Base-by-base conservation (phyloP, 1,140 invertebrate genomes). In the Hylaeus anthracinus region DNA sequence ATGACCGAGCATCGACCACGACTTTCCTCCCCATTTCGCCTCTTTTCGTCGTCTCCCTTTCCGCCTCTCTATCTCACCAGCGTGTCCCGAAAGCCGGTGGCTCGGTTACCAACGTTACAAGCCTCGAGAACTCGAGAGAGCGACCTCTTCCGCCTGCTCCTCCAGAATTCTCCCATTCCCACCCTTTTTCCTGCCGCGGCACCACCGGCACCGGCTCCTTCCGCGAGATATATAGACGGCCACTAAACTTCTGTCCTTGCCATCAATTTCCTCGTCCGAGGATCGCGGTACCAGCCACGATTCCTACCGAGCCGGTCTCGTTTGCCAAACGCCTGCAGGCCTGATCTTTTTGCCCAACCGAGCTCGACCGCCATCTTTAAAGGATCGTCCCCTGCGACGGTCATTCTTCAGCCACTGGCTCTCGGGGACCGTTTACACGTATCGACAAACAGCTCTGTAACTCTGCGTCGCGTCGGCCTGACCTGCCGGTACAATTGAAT, bases 231-330 rank as follows among this genome's bases (percentile, higher is more conserved):
- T 89, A 89, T 89, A 84, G 88, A 64, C 61, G 79, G 66, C 72
- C 88, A 86, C 88, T 89, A 88, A 89, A 89, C 88, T 88, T 89
- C 86, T 88, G 86, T 89, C 84, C 87, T 88, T 85, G 78, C 86
- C 88, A 89, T 89, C 88, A 88, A 89, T 89, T 89, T 86, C 79
- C 65, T 55, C 73, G 81, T 78, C 77, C 78, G 87, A 86, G 85
- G 85, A 87, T 86, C 88, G 87, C 77, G 81, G 48, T 79, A 84
- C 76, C 78, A 70, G 75, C 66, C 84, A 83, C 86, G 81, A 83
- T 86, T 79, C 86, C 58, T 15, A 41, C 5, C 55, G 37, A 60
- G 61, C 76, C 61, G 58, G 41, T 73, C 73, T 80, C 83, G 79
- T 80, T 83, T 86, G 79, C 76, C 72, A 75, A 73, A 79, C 79